Conservation (phyloP, 2,888 invertebrate species). For the Cryptosula pallasiana region DNA sequence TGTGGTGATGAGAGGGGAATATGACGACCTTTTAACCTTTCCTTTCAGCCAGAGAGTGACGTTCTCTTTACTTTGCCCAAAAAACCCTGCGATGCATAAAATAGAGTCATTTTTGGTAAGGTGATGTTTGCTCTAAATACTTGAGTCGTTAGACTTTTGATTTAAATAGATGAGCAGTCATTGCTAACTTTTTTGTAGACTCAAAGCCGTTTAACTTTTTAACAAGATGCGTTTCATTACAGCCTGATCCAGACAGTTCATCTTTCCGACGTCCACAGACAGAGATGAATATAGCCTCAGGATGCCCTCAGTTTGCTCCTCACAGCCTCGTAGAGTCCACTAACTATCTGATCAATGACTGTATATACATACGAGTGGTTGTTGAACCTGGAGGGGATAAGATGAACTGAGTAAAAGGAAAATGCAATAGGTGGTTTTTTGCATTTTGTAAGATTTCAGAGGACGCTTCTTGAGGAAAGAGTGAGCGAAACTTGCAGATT, state of each 20-base stretch:
- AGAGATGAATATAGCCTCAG: neutral
- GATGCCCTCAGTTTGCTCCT: neutral
- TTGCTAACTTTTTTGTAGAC: neutral
- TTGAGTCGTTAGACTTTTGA: no score
- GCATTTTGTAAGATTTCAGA: no score
- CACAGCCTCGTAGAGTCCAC: neutral
- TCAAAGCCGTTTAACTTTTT: neutral
- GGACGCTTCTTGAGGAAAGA: no score
- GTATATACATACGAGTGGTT: neutral
- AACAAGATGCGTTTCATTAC: neutral
- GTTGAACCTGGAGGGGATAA: conserved; percentile 16
- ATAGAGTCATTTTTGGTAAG: neutral
- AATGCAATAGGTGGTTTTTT: no score
- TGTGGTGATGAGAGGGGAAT: conserved; percentile 43
- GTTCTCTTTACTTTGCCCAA: neutral
- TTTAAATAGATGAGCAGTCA: no score
- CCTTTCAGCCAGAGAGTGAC: conserved; percentile 39
- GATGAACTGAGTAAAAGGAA: no score
- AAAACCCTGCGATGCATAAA: neutral
- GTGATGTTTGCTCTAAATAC: no score
- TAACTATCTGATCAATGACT: neutral
- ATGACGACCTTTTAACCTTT: conserved; percentile 46
- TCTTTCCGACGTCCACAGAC: neutral
- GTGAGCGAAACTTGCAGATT: no score
- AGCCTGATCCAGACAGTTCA: neutral